Conservation (phyloP, 2,113 vertebrate species). For the Columba janthina region DNA sequence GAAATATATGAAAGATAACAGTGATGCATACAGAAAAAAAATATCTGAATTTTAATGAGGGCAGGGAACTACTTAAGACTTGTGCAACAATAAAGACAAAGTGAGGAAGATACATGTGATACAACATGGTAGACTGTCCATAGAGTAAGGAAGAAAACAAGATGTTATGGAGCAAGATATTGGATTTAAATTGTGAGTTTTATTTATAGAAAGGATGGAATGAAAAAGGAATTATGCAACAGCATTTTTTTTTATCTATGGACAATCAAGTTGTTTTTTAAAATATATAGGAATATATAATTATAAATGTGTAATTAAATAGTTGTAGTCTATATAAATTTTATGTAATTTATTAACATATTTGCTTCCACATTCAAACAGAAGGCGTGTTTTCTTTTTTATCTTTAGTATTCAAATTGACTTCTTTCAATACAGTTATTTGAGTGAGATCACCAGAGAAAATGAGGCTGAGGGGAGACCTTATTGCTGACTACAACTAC, state of each 20-base stretch:
- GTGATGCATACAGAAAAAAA: background rate
- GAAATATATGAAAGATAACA: background rate
- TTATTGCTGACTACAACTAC: no score
- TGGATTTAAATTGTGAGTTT: background rate
- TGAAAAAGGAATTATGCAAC: background rate
- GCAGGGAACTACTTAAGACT: background rate
- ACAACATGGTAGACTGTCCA: background rate
- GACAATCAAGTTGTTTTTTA: background rate
- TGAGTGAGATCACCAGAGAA: background rate
- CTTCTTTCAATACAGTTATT: background rate
- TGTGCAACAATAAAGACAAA: background rate
- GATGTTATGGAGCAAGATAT: background rate
- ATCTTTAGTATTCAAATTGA: background rate
- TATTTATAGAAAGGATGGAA: background rate
- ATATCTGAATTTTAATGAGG: background rate
- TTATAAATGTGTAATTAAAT: background rate
- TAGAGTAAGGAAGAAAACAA: background rate
- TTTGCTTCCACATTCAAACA: background rate
- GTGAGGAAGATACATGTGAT: background rate
- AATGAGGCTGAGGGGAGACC: no score
- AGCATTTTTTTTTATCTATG: background rate
- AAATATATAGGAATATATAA: background rate
- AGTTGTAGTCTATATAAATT: background rate
- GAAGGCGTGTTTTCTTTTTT: background rate
- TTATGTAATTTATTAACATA: background rate